Evolutionary conservation across 2,888 invertebrate species (phyloP).

Genomic region (Megaustenia siamemsis): DNA sequence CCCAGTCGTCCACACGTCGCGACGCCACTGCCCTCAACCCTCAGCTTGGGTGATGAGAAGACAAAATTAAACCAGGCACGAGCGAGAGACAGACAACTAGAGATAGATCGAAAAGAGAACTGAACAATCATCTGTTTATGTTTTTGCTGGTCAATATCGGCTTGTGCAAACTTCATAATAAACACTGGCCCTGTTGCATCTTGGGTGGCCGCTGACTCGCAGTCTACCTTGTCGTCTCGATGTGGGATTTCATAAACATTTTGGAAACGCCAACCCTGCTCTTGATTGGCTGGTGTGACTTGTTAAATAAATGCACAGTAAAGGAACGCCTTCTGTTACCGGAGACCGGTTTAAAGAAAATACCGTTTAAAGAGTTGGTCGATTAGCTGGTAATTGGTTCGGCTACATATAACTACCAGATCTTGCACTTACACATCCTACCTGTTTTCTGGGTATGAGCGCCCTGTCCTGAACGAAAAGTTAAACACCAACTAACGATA

Average conservation of each 20-base stretch:
- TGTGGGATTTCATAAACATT: conserved; percentile 50
- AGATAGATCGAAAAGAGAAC: not conserved
- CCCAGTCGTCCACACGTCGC: too few species aligned
- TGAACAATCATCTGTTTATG: conserved; percentile 49
- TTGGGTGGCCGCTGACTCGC: conserved; percentile 46
- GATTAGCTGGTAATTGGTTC: not conserved
- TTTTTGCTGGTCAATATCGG: conserved; percentile 50
- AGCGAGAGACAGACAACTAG: not conserved
- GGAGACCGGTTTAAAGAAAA: not conserved
- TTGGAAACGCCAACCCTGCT: conserved; percentile 27
- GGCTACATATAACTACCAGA: too few species aligned
- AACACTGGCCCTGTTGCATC: conserved; percentile 33
- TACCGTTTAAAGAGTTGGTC: not conserved
- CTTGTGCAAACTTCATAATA: conserved; percentile 55
- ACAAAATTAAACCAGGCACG: not conserved
- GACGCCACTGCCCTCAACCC: too few species aligned
- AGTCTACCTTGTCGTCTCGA: conserved; percentile 38
- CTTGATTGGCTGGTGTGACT: conserved; percentile 50
- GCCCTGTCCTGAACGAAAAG: too few species aligned
- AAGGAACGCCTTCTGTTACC: conserved; percentile 51
- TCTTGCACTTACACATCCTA: too few species aligned
- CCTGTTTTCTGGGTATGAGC: too few species aligned
- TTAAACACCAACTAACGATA: too few species aligned
- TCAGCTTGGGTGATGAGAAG: conserved; percentile 1
- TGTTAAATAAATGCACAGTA: conserved; percentile 50